phyloP scores from a whole-genome alignment of 2,888 invertebrate genomes.

The Lepidocyrtinus sp. region DNA sequence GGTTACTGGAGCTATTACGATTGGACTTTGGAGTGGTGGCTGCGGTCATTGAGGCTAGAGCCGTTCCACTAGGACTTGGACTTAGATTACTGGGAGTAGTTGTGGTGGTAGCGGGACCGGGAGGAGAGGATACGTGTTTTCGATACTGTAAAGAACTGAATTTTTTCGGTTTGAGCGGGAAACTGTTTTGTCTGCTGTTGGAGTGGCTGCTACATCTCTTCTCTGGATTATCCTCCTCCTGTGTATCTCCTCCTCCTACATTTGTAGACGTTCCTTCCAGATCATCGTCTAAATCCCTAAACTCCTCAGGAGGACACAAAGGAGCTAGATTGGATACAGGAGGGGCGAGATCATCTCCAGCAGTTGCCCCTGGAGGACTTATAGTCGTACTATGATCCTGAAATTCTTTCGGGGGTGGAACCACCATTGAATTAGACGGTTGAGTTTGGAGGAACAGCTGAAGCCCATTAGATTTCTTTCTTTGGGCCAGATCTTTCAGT shows the following conservation, averaged over 20 bases:
- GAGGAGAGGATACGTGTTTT: conserved; percentile 24
- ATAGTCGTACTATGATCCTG: conserved; percentile 50
- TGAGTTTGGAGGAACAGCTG: conserved; percentile 25
- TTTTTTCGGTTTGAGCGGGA: conserved; percentile 52
- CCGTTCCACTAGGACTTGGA: conserved; percentile 3
- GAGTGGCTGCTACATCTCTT: conserved; percentile 8
- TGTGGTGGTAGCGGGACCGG: background rate
- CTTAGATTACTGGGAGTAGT: conserved; percentile 11
- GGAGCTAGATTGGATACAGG: conserved; percentile 41
- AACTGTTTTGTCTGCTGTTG: conserved; percentile 22
- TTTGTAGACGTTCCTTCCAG: background rate
- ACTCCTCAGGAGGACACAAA: conserved; percentile 58
- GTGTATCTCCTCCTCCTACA: background rate
- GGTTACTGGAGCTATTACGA: background rate
- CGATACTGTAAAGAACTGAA: conserved; percentile 54
- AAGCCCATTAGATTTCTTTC: conserved; percentile 36
- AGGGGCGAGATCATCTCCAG: conserved; percentile 37
- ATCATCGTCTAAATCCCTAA: conserved; percentile 59
- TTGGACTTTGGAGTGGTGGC: conserved; percentile 34
- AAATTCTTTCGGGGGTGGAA: conserved; percentile 64
- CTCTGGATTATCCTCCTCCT: background rate
- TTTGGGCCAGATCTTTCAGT: conserved; percentile 28
- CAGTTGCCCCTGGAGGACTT: conserved; percentile 17
- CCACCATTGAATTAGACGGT: conserved; percentile 19
- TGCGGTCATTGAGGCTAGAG: background rate